Conservation (phyloP, 2,888 invertebrate species). For the Arge pagana region DNA sequence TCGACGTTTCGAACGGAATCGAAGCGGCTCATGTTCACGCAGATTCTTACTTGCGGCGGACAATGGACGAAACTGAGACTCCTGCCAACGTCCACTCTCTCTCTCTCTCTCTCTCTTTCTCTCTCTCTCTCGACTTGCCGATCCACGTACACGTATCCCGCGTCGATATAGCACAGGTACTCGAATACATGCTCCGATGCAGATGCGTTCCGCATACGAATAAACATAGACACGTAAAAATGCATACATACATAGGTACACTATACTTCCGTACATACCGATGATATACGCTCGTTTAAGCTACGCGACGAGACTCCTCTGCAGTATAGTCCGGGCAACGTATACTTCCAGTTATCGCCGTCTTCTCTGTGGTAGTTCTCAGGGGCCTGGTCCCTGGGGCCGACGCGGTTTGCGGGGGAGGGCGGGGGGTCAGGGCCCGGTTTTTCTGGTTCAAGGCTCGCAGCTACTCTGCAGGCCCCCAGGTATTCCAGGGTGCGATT, state of each 20-base stretch:
- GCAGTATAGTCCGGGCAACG: too few relatives aligned
- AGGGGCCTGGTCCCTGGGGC: slow-evolving; percentile 1
- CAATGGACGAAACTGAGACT: too few relatives aligned
- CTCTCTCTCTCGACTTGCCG: slow-evolving; percentile 25
- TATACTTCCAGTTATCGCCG: slow-evolving; percentile 10
- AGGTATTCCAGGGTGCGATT: slow-evolving; percentile 39
- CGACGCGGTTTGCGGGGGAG: slow-evolving; percentile 21
- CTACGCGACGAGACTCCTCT: too few relatives aligned
- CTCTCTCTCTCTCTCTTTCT: slow-evolving; percentile 17
- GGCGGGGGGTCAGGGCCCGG: slow-evolving; percentile 44
- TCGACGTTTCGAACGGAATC: too few relatives aligned
- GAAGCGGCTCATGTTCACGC: too few relatives aligned
- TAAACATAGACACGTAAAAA: too few relatives aligned
- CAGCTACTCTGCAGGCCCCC: slow-evolving; percentile 34
- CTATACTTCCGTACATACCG: too few relatives aligned
- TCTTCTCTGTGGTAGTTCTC: slow-evolving; percentile 18
- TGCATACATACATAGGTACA: neutral
- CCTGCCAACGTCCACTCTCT: slow-evolving; percentile 1
- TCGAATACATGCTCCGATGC: too few relatives aligned
- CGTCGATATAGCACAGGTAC: slow-evolving; percentile 12
- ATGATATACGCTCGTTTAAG: too few relatives aligned
- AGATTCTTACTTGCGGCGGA: too few relatives aligned
- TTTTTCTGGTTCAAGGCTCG: slow-evolving; percentile 51
- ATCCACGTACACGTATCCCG: slow-evolving; percentile 16
- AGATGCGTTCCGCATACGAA: too few relatives aligned